Percentiles rank a stretch among this genome's conserved stretches.
Conservation (phyloP, 2,888 invertebrate genomes). For the Ctenicera cuprea region DNA sequence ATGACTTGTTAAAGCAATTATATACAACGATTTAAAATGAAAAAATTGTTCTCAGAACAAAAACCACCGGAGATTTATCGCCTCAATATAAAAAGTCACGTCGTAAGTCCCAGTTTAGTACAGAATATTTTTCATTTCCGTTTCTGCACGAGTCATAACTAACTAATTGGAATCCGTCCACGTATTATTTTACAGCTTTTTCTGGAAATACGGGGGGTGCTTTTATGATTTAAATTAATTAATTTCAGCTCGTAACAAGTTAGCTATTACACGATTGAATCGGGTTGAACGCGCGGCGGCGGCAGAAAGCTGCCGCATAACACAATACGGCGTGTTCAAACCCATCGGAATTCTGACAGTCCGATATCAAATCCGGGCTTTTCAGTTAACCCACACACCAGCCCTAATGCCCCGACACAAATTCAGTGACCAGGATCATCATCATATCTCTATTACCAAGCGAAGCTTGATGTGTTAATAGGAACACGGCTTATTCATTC, state of each 20-base stretch:
- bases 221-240: conserved; percentile 28
- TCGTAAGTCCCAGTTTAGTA: neutral
- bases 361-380: conserved; percentile 44
- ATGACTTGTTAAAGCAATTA: too few relatives aligned
- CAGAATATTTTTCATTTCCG: neutral
- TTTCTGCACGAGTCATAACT: conserved; percentile 1
- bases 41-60: too few relatives aligned
- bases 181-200: conserved; percentile 18
- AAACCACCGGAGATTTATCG: neutral
- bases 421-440: conserved; percentile 42
- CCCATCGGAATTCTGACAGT: conserved; percentile 41
- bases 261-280: conserved; percentile 17
- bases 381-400: conserved; percentile 45
- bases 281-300: neutral
- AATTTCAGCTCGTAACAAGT: conserved; percentile 21
- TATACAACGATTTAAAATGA: too few relatives aligned
- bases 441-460: conserved; percentile 39
- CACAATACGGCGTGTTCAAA: conserved; percentile 24
- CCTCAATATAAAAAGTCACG: neutral
- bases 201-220: neutral
- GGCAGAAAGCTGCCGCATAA: conserved; percentile 26
- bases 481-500: conserved; percentile 39
- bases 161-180: conserved; percentile 22
- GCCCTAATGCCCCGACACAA: conserved; percentile 34
- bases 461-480: conserved; percentile 42